phyloP scores from a whole-genome alignment of 2,113 vertebrate genomes.

The Paramormyrops kingsleyae region DNA sequence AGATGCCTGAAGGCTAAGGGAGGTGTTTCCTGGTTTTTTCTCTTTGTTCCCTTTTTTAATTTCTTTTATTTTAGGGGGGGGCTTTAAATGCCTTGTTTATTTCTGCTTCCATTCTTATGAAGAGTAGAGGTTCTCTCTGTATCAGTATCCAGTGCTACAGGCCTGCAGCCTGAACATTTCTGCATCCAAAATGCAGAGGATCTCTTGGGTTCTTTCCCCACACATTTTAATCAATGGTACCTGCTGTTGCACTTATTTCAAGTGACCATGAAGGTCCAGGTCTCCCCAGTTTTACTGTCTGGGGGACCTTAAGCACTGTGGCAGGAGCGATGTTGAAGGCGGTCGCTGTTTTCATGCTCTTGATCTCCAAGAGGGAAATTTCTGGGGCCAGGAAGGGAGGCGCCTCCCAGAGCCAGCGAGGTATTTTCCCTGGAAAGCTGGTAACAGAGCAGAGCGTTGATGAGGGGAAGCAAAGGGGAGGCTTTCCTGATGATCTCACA shows the following conservation, averaged over 20 bases:
- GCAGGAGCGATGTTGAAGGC: background rate
- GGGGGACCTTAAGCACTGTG: background rate
- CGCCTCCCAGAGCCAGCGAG: background rate
- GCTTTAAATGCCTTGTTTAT: background rate
- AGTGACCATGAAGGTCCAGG: background rate
- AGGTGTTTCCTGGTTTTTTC: background rate
- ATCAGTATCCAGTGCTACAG: background rate
- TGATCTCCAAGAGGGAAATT: background rate
- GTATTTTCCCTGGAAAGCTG: background rate
- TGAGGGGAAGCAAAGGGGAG: background rate
- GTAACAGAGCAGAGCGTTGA: background rate
- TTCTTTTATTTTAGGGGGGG: background rate
- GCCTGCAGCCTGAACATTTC: background rate
- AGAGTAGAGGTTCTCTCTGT: background rate
- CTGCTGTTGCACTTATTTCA: background rate
- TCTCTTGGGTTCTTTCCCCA: background rate
- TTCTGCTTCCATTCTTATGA: background rate
- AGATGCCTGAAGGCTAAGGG: background rate
- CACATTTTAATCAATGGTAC: background rate
- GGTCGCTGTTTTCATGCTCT: background rate
- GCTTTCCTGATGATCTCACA: background rate
- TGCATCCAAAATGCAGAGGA: background rate
- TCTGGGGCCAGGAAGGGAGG: constrained; percentile 4
- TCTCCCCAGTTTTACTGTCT: background rate
- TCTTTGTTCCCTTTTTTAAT: background rate